Evolutionary conservation across 2,113 vertebrate genomes (phyloP).

Genomic region (Python bivittatus): DNA sequence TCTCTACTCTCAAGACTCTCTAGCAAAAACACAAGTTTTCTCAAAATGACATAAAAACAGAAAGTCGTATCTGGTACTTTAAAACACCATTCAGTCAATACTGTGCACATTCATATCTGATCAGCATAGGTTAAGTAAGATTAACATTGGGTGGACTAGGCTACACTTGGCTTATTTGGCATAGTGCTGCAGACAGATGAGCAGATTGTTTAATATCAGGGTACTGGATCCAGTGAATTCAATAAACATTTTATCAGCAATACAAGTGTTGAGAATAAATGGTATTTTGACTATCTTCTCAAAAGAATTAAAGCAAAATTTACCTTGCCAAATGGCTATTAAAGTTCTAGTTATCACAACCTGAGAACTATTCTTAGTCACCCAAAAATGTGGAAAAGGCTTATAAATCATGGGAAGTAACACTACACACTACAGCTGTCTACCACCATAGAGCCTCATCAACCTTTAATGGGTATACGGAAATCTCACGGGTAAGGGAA

Average conservation of each 20-base stretch:
- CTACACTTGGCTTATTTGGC: background rate
- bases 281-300: background rate
- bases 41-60: background rate
- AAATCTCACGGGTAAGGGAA: background rate
- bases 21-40: background rate
- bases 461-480: background rate
- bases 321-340: background rate
- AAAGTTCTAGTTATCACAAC: background rate
- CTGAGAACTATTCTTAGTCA: slow-evolving; percentile 6
- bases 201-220: background rate
- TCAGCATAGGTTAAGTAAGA: background rate
- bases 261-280: background rate
- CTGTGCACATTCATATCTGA: background rate
- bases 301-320: background rate
- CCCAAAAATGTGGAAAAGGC: background rate
- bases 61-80: background rate
- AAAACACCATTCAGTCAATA: background rate
- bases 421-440: slow-evolving; percentile 2
- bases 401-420: background rate
- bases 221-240: too few species aligned
- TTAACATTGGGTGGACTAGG: background rate
- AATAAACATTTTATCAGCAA: background rate
- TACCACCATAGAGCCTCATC: background rate
- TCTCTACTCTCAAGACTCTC: background rate
- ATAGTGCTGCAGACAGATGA: background rate